A percentile compares a stretch with the other conserved stretches of the same genome.
Evolutionary conservation across 2,797 vertebrate genomes (phyloP).

Genomic region (Vespertilio murinus): DNA sequence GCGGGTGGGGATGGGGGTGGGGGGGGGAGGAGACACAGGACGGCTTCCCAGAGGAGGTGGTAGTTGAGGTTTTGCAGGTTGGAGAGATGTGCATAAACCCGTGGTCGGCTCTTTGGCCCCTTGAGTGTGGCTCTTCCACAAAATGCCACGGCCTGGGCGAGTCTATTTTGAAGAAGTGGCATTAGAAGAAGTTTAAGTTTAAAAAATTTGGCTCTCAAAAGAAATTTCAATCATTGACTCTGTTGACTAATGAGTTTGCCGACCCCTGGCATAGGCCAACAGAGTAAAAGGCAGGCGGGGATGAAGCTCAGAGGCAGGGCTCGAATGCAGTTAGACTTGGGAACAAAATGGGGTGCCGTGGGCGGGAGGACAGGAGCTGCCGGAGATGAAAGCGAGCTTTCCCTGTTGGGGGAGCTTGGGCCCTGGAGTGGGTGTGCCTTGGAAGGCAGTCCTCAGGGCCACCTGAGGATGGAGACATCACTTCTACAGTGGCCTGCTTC

Average conservation of each 20-base stretch:
- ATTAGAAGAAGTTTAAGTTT: too few relatives aligned
- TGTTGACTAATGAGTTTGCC: too few relatives aligned
- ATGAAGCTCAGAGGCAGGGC: not conserved
- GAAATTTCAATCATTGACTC: too few relatives aligned
- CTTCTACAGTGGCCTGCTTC: constrained; percentile 23
- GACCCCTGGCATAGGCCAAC: not conserved
- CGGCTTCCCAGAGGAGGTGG: constrained; percentile 2
- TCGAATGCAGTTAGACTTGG: not conserved
- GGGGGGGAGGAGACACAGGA: not conserved
- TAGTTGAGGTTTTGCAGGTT: not conserved
- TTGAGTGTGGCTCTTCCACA: too few relatives aligned
- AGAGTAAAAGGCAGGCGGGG: not conserved
- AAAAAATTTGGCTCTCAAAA: too few relatives aligned
- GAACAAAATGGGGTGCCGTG: not conserved
- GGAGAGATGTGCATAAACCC: not conserved
- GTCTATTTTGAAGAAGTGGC: too few relatives aligned
- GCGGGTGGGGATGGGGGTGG: too few relatives aligned
- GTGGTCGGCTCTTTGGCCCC: too few relatives aligned
- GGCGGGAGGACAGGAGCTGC: not conserved
- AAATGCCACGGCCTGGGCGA: too few relatives aligned
- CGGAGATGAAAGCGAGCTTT: not conserved
- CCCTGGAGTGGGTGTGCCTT: not conserved
- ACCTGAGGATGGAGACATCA: constrained; percentile 42
- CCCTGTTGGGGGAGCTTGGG: not conserved
- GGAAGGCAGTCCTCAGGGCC: not conserved